Base-by-base conservation (phyloP, 2,113 vertebrate species). In the Sclerurus mexicanus region DNA sequence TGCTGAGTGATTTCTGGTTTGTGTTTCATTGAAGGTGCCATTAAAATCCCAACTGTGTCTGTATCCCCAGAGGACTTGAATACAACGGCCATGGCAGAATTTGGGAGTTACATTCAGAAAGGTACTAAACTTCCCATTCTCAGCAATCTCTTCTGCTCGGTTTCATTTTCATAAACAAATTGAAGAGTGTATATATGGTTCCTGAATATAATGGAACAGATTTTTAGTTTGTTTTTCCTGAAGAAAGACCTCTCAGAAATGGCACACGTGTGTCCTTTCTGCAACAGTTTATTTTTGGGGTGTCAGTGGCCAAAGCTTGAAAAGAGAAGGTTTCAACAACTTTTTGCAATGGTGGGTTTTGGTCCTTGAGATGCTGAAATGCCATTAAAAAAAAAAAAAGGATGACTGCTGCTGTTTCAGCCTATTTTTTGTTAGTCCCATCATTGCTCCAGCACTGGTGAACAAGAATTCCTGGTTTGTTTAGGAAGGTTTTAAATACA, bases 1-100 rank as follows among this genome's bases (percentile, higher is more conserved):
- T 7, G 31, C 55, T 1, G 0, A 86, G 35, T 72, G 25, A 35
- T 53, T 77, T 28, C 62, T 94, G 2, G 25, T 75, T 76, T 31
- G 39, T 89, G 30, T 87, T 82, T 56, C 15, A 25, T 66, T 74
- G 5, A 93, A 99, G 99, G 98, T 90, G 98, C 99, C 12, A 96
- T 99, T 84, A 98, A 94, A 95, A 99, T 99, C 84, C 98, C 98
- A 22, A 99, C 99, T 0, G 99, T 99, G 93, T 99, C 99, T 1
- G 39, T 97, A 47, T 97, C 98, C 18, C 25, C 95, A 6, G 96
- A 97, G 5, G 89, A 99, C 12, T 72, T 86, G 87, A 99, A 99
- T 88, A 96, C 85, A n/a, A 98, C 98, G 5, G 99, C 99, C 24
- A 97, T 99, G 94, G 93, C 85, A 28, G 97, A 99, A n/a, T 99